A percentile compares a stretch with the other conserved stretches of the same genome.
These are phyloP conservation scores for Bhutanitis thaidina DNA, from an alignment of 2,888 invertebrate genomes.

Conservation along the genomic window DNA sequence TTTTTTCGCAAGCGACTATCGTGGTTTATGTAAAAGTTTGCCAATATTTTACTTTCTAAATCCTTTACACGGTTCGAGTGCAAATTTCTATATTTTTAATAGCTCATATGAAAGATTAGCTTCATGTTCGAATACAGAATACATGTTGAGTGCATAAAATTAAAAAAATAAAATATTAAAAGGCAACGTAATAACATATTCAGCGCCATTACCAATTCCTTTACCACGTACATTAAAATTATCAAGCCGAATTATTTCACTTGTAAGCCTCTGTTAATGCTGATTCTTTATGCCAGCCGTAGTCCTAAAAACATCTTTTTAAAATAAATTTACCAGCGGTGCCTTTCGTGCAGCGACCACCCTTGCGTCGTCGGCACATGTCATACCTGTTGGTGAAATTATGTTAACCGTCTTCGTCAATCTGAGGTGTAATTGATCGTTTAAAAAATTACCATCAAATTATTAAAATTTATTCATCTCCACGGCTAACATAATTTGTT, in stretches of 20 bases:
- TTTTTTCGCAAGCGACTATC: conserved; percentile 18
- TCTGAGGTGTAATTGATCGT: conserved; percentile 27
- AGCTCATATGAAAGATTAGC: no score
- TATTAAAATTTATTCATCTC: neutral
- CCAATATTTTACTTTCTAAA: conserved; percentile 24
- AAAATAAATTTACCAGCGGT: conserved; percentile 93
- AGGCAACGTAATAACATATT: conserved; percentile 47
- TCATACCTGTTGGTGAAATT: conserved; percentile 91
- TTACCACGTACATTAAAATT: conserved; percentile 70
- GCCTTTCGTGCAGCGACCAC: conserved; percentile 98
- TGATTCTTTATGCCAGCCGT: conserved; percentile 57
- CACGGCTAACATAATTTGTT: neutral
- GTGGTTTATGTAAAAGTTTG: conserved; percentile 21
- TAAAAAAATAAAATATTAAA: conserved; percentile 25
- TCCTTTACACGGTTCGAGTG: neutral
- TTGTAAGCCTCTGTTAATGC: conserved; percentile 74
- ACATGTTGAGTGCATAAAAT: neutral
- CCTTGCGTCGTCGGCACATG: conserved; percentile 98
- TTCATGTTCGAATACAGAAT: no score
- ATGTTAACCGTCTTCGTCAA: conserved; percentile 55
- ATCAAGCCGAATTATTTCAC: conserved; percentile 68
- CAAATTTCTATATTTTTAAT: no score
- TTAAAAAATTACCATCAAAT: conserved; percentile 17
- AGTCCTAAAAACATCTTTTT: conserved; percentile 49
- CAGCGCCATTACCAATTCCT: conserved; percentile 79